Evolutionary conservation across 2,888 invertebrate genomes (phyloP), one percentile per base, ranked within the genome.

Genomic region (Pachliopta kotzebuea): DNA sequence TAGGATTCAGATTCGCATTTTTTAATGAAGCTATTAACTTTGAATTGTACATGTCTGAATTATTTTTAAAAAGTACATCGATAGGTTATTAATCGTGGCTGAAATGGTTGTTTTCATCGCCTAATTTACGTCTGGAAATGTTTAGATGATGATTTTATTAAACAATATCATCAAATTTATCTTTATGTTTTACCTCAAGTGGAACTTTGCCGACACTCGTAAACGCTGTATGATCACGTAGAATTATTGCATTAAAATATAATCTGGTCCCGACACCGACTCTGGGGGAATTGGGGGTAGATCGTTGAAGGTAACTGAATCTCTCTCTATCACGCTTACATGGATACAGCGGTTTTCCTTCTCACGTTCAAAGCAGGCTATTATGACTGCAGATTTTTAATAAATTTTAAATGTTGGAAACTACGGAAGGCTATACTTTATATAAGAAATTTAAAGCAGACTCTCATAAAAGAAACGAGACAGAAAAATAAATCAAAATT

Each of bases 171-270:
- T 57, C n/a, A 56, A 65, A 72, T 20, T 1, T 17, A 60, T 69
- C 64, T 24, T 42, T 14, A 20, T 21, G 26, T 45, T 4, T 24
- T 3, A 50, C 56, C 45, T 52, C 65, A 7, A 62, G 50, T 65
- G 59, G 59, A 56, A 20, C 63, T 42, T 56, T 14, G 55, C 63
- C 62, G 53, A 62, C 68, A 70, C 88, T 89, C 89, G 86, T 89
- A 89, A 89, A 88, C 87, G 88, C 78, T 78, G 84, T 79, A 89
- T 89, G 88, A 89, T 89, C 88, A 88, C 88, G 80, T 84, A 84
- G 81, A 88, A 90, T 88, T 89, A 90, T 89, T 87, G 81, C 79
- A 88, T 89, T 89, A 89, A 88, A 89, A 85, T 88, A 86, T 89
- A 88, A 88, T 88, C 82, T 83, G 74, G 75, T 74, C 70, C 72